Base-by-base conservation (phyloP, 2,888 invertebrate species). In the Nudaria mundana region DNA sequence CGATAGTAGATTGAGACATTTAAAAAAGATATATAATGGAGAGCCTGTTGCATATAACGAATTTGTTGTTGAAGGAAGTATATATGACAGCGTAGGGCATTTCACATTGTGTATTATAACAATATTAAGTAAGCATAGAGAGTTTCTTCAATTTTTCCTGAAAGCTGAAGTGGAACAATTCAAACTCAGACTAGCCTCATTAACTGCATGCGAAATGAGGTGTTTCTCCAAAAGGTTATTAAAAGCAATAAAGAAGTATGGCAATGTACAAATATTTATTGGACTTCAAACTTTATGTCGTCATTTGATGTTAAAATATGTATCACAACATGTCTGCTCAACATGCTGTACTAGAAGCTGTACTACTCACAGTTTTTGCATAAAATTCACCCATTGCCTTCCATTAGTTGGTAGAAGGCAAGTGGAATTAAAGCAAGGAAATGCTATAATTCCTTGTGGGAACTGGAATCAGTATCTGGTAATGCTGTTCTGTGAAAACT, bases 21-120 rank as follows among this genome's bases (percentile, higher is more conserved):
- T 92, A 46, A 78, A 81, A 56, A 59, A 73, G 3, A 43, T 89
- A 38, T 57, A 71, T 28, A 70, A 71, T 29, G 66, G 70, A 16
- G 69, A 80, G 37, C 44, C 61, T 34, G 46, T 45, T 15, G 53
- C 53, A 45, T 90, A 89, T 44, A 89, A 88, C 30, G 90, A 91
- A 71, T 91, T 88, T 73, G 75, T 92, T 28, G 66, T 91, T 8
- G 92, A 92, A 70, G 91, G 90, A 48, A 91, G 91, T 43, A 53
- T 84, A 6, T 86, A 90, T 48, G 92, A 92, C 56, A 90, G 89
- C 46, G 81, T 91, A 29, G 91, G 92, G 23, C 92, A 92, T 66
- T 92, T 90, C 58, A 79, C 81, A 56, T 63, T 91, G 10, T 89
- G 91, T 68, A 76, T 88, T 49, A 60, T 78, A 13, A 64, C 77